These are phyloP conservation scores for Heliconius congener DNA, from an alignment of 1,140 invertebrate species.

Conservation along the genomic window DNA sequence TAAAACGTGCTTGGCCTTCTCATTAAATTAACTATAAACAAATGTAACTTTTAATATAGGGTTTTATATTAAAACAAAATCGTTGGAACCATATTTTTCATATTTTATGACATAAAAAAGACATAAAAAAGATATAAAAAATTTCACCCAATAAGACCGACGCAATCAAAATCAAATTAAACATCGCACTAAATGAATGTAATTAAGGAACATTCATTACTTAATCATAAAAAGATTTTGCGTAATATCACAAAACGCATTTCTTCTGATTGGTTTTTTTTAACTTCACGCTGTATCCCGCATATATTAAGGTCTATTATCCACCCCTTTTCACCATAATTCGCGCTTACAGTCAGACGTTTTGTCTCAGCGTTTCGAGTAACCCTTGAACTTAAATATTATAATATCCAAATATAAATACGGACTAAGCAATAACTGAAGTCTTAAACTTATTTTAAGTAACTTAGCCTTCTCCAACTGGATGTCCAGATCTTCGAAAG, in stretches of 20 bases:
- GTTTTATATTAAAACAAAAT: not conserved
- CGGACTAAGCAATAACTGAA: no score
- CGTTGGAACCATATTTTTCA: not conserved
- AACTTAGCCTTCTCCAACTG: not conserved
- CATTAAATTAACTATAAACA: not conserved
- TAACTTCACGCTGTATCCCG: not conserved
- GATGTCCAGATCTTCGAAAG: not conserved
- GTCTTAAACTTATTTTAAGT: not conserved
- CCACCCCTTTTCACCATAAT: no score
- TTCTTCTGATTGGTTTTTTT: not conserved
- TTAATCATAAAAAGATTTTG: not conserved
- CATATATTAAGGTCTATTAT: no score
- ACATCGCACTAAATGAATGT: not conserved
- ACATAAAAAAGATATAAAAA: not conserved
- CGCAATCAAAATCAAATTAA: not conserved
- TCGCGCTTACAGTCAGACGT: no score
- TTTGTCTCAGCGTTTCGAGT: no score
- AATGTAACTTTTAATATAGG: not conserved
- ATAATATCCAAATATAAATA: no score
- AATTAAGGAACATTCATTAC: not conserved
- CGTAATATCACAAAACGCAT: not conserved
- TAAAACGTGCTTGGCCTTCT: not conserved
- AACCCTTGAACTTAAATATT: no score
- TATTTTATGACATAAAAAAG: not conserved
- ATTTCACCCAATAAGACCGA: not conserved